Evolutionary conservation across 1,140 invertebrate species (phyloP), one percentile per base, ranked within the genome.

Genomic region (Schlechtendalia chinensis): DNA sequence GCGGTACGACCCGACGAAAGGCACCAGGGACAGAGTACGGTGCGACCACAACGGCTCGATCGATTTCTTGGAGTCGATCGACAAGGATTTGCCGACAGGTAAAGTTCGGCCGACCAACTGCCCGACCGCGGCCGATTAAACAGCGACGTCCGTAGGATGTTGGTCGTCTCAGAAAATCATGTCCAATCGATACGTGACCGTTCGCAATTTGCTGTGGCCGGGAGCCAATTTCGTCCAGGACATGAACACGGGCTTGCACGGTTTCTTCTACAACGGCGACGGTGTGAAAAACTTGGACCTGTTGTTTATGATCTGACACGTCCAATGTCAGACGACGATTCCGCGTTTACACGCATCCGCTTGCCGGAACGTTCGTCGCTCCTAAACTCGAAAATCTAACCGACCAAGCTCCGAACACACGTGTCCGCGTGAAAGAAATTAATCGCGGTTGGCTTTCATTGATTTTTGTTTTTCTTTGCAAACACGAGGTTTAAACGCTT

Each of bases 271-370:
- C 22, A 79, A 79, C 8, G 75, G 75, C 24, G 39, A 79, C 29
- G 75, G 75, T 17, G 17, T 63, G 4, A 79, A 79, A 79, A 79
- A 79, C 0, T 63, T 79, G 29, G 75, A 79, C n/a, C 24, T 79
- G 17, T 39, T 56, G 19, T 79, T 79, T 79, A 79, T 79, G 75
- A 47, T 79, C n/a, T 27, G 24, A 79, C 19, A 1, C 14, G 12
- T 50, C 1, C 1, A 50, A 50, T 50, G 11, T 50, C 12, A 50
- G 1, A 50, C 47, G 32, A 39, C n/a, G n/a, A n/a, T n/a, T n/a
- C 32, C 32, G 32, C 32, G 32, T 39, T 39, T 4, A 39, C 3
- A 39, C 8, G 32, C n/a, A n/a, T 4, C 8, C 32, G 32, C 8
- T 39, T 8, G 32, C 8, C 8, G 8, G 8, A 39, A 39, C 3